phyloP scores from a whole-genome alignment of 2,888 invertebrate species.

The Orthosia incerta region DNA sequence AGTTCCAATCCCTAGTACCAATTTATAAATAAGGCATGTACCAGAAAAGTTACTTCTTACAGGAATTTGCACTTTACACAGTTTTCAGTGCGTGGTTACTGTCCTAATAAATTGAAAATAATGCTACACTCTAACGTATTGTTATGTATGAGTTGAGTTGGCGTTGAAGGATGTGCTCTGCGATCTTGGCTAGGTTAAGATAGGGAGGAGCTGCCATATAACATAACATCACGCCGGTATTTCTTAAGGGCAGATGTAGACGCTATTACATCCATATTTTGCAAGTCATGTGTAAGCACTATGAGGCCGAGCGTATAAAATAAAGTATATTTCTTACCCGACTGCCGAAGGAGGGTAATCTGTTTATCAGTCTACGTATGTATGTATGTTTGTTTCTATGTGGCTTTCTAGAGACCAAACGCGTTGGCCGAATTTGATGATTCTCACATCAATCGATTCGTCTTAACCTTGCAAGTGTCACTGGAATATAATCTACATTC shows the following conservation, averaged over 20 bases:
- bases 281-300: too few species aligned
- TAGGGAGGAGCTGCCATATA: background rate
- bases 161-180: conserved; percentile 18
- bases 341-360: too few species aligned
- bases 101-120: conserved; percentile 34
- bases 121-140: conserved; percentile 17
- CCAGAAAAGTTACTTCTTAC: conserved; percentile 21
- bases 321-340: too few species aligned
- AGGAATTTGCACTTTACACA: conserved; percentile 29
- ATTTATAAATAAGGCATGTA: conserved; percentile 8
- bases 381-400: too few species aligned
- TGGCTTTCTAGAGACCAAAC: too few species aligned
- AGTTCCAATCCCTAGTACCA: too few species aligned
- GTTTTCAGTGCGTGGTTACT: conserved; percentile 19
- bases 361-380: too few species aligned
- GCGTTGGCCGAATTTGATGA: too few species aligned
- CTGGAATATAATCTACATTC: too few species aligned
- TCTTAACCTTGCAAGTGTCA: too few species aligned
- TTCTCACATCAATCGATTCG: too few species aligned
- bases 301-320: too few species aligned
- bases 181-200: background rate
- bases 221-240: background rate
- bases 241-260: background rate
- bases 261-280: background rate
- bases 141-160: conserved; percentile 1